A percentile compares a stretch with the other conserved stretches of the same genome.
Evolutionary conservation across 1,140 invertebrate genomes (phyloP).

Genomic region (Cyrtorhinus lividipennis): DNA sequence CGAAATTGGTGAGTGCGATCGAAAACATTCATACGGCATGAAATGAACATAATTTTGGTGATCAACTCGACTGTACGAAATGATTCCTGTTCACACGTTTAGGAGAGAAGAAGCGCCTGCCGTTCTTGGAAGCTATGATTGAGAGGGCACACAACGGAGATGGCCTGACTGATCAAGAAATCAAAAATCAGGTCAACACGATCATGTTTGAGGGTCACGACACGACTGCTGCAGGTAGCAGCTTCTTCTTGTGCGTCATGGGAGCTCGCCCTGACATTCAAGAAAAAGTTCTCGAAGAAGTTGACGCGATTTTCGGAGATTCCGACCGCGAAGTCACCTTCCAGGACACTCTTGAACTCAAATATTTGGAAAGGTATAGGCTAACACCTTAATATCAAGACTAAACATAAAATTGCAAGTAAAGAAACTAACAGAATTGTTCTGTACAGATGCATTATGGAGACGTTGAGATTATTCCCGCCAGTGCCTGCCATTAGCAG

Average conservation of each 20-base stretch:
- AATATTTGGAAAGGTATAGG: slow-evolving; percentile 60
- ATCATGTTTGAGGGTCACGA: slow-evolving; percentile 94
- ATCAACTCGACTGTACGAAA: too few species aligned
- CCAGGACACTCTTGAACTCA: slow-evolving; percentile 62
- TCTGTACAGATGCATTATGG: slow-evolving; percentile 58
- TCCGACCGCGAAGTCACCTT: slow-evolving; percentile 56
- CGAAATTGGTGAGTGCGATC: slow-evolving; percentile 43
- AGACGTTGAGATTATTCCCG: slow-evolving; percentile 67
- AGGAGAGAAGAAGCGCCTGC: slow-evolving; percentile 68
- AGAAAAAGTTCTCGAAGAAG: slow-evolving; percentile 60
- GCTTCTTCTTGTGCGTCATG: slow-evolving; percentile 69
- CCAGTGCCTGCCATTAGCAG: slow-evolving; percentile 68
- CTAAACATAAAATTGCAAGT: too few species aligned
- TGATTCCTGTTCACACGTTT: too few species aligned
- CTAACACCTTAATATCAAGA: too few species aligned
- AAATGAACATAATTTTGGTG: too few species aligned
- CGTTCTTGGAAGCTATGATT: slow-evolving; percentile 85
- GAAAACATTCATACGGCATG: too few species aligned
- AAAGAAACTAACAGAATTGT: too few species aligned
- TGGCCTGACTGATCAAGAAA: slow-evolving; percentile 66
- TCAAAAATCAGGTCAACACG: slow-evolving; percentile 81
- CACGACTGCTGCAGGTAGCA: slow-evolving; percentile 72
- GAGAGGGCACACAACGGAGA: slow-evolving; percentile 66
- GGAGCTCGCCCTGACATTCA: slow-evolving; percentile 55
- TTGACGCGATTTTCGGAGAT: slow-evolving; percentile 69